Percentiles rank a stretch among this genome's conserved stretches.
Conservation (phyloP, 2,797 vertebrate species). For the Crocodylus rhombifer region DNA sequence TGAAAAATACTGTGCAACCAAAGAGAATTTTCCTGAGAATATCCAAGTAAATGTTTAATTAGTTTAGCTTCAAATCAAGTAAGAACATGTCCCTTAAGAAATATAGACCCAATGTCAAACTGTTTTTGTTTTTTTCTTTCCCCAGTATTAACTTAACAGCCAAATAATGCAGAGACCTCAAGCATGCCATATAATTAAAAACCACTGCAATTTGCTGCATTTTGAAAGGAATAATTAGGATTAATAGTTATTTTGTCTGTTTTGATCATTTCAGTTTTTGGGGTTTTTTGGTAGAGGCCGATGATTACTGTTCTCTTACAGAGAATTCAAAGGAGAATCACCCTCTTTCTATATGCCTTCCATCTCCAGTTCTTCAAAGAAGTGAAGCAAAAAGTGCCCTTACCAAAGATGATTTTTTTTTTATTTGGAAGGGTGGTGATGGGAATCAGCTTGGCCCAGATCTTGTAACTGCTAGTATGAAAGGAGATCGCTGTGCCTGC, state of each 20-base stretch:
- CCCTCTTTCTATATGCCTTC: background rate
- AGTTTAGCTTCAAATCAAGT: background rate
- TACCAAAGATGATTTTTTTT: background rate
- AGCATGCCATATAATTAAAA: background rate
- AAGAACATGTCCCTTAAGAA: background rate
- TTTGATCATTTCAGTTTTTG: background rate
- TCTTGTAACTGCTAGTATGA: too few species aligned
- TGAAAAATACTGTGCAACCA: background rate
- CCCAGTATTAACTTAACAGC: background rate
- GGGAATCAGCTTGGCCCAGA: too few species aligned
- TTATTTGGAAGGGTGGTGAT: background rate
- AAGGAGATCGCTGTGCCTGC: too few species aligned
- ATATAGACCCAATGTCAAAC: background rate
- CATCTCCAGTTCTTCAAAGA: background rate
- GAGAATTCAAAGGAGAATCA: background rate
- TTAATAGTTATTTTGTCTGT: background rate
- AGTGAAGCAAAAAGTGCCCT: background rate
- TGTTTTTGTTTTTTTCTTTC: too few species aligned
- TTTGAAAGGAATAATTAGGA: background rate
- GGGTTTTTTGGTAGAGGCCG: background rate
- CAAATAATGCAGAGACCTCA: background rate
- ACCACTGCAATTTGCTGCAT: background rate
- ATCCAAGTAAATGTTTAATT: background rate
- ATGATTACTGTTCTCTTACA: background rate
- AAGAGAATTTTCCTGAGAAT: background rate